Conservation (phyloP, 1,140 invertebrate genomes). For the Harlomillsia oculata region DNA sequence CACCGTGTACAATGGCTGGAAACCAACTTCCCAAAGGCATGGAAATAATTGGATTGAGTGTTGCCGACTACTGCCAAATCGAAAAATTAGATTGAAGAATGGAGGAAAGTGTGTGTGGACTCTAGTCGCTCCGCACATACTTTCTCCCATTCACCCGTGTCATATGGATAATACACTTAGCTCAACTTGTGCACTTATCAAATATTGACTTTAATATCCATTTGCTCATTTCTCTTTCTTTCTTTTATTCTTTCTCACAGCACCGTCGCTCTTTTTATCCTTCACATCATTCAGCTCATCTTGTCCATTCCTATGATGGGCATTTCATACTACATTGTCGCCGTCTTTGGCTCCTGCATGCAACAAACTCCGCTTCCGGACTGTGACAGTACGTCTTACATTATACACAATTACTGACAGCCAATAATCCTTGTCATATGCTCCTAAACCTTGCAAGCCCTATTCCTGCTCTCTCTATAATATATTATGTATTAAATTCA, state of each 20-base stretch:
- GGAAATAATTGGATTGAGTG: not conserved
- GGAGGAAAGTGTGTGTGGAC: too few relatives aligned
- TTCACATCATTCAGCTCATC: slow-evolving; percentile 32
- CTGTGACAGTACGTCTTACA: slow-evolving; percentile 18
- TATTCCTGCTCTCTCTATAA: too few relatives aligned
- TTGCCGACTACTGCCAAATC: not conserved
- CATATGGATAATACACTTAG: too few relatives aligned
- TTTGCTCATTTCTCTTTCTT: not conserved
- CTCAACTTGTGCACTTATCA: too few relatives aligned
- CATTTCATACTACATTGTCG: slow-evolving; percentile 32
- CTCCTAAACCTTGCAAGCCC: too few relatives aligned
- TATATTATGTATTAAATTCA: not conserved
- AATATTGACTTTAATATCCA: not conserved
- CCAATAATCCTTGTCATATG: too few relatives aligned
- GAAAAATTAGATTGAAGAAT: slow-evolving; percentile 4
- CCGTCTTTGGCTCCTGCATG: slow-evolving; percentile 33
- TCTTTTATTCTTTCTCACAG: slow-evolving; percentile 4
- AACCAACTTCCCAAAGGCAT: slow-evolving; percentile 29
- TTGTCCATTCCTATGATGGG: slow-evolving; percentile 28
- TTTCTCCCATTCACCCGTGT: too few relatives aligned
- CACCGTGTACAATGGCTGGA: slow-evolving; percentile 25
- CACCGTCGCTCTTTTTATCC: slow-evolving; percentile 27
- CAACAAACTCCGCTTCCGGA: slow-evolving; percentile 19
- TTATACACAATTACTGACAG: too few relatives aligned
- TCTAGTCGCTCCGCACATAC: too few relatives aligned